Evolutionary conservation across 2,797 vertebrate genomes (phyloP).

Genomic region (Chrysolophus pictus): DNA sequence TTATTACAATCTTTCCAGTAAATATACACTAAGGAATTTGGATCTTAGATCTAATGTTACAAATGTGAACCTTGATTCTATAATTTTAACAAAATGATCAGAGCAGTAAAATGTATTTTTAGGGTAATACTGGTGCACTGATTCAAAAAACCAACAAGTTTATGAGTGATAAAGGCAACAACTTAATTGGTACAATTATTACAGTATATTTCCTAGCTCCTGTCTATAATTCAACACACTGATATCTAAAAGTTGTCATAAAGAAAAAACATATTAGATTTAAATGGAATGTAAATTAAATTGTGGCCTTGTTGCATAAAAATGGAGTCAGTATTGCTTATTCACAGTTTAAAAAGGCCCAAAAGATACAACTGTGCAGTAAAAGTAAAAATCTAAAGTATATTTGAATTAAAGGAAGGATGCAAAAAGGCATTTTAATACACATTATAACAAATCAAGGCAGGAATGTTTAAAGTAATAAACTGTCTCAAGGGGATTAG

Average conservation of each 20-base stretch:
- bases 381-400: neutral
- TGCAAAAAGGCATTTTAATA: neutral
- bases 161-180: neutral
- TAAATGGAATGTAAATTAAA: neutral
- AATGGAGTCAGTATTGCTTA: neutral
- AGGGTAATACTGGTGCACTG: neutral
- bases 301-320: neutral
- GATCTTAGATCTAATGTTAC: neutral
- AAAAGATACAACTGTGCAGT: neutral
- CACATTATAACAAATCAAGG: slow-evolving; percentile 37
- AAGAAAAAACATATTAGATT: neutral
- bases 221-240: neutral
- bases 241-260: neutral
- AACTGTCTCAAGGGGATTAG: slow-evolving; percentile 25
- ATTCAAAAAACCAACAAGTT: neutral
- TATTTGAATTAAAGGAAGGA: neutral
- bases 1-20: neutral
- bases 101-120: neutral
- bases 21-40: neutral
- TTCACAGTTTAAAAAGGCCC: neutral
- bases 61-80: neutral
- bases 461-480: slow-evolving; percentile 8
- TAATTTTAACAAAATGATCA: neutral
- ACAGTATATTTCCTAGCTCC: neutral
- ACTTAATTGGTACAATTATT: neutral